These are phyloP conservation scores for Propithecus deckenii DNA, from an alignment of 2,797 vertebrate genomes.

Conservation along the genomic window DNA sequence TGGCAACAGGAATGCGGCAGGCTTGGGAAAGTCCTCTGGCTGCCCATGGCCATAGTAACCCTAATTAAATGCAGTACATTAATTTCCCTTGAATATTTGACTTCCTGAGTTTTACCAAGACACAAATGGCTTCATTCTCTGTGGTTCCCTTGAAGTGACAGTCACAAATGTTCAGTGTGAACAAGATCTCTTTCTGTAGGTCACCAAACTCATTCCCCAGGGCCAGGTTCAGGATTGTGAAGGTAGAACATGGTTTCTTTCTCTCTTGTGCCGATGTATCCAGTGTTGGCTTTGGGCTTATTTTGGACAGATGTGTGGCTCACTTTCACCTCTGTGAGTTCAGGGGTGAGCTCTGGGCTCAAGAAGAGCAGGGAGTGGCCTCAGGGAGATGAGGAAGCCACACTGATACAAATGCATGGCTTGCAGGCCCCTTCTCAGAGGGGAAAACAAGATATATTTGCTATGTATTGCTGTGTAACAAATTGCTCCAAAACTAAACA, in stretches of 20 bases:
- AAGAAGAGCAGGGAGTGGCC: neutral
- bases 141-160: neutral
- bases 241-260: neutral
- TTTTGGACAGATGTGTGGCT: neutral
- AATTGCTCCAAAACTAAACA: neutral
- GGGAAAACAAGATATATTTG: neutral
- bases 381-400: neutral
- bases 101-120: neutral
- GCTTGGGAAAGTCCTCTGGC: neutral
- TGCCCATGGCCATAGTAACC: neutral
- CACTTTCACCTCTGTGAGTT: neutral
- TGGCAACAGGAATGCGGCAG: neutral
- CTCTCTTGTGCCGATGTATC: neutral
- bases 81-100: conserved; percentile 12
- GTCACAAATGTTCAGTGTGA: neutral
- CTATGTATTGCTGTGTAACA: neutral
- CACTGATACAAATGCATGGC: neutral
- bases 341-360: neutral
- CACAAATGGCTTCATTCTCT: neutral
- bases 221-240: neutral
- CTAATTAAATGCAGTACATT: neutral
- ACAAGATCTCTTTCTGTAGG: neutral
- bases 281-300: neutral
- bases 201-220: neutral
- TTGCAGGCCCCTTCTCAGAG: neutral